phyloP scores from a whole-genome alignment of 2,888 invertebrate species.

The Anthrax anthrax region DNA sequence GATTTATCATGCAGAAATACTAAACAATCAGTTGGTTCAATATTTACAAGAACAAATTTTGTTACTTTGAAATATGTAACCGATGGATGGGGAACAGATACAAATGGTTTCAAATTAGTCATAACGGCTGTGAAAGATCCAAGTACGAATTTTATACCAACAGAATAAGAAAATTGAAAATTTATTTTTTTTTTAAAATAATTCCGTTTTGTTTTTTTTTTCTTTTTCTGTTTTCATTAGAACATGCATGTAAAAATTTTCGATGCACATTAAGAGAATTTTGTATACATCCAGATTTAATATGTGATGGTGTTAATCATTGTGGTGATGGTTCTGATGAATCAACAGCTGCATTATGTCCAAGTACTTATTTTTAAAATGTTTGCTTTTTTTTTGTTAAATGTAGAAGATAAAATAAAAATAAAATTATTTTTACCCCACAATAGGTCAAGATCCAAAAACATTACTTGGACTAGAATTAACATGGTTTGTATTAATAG shows the following conservation, averaged over 20 bases:
- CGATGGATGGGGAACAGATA: constrained; percentile 82
- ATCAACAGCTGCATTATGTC: constrained; percentile 68
- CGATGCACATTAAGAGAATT: constrained; percentile 75
- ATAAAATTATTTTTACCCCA: background rate
- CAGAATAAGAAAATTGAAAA: background rate
- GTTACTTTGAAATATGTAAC: constrained; percentile 88
- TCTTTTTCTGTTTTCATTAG: constrained; percentile 36
- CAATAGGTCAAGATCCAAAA: constrained; percentile 43
- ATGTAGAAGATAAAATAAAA: background rate
- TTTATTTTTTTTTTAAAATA: background rate
- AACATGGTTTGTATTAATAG: constrained; percentile 61
- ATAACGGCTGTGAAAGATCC: constrained; percentile 90
- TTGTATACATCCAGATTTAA: constrained; percentile 82
- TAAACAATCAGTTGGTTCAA: constrained; percentile 71
- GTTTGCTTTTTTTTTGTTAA: background rate
- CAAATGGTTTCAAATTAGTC: constrained; percentile 83
- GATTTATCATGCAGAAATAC: constrained; percentile 86
- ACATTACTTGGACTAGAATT: constrained; percentile 57
- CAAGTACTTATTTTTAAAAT: constrained; percentile 61
- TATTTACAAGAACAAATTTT: constrained; percentile 85
- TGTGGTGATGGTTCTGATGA: constrained; percentile 91
- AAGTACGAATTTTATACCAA: constrained; percentile 66
- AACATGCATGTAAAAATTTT: constrained; percentile 79
- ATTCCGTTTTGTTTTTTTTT: constrained; percentile 18
- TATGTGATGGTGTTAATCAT: constrained; percentile 86